Evolutionary conservation across 2,888 invertebrate species (phyloP).

Genomic region (Ctena decussata): DNA sequence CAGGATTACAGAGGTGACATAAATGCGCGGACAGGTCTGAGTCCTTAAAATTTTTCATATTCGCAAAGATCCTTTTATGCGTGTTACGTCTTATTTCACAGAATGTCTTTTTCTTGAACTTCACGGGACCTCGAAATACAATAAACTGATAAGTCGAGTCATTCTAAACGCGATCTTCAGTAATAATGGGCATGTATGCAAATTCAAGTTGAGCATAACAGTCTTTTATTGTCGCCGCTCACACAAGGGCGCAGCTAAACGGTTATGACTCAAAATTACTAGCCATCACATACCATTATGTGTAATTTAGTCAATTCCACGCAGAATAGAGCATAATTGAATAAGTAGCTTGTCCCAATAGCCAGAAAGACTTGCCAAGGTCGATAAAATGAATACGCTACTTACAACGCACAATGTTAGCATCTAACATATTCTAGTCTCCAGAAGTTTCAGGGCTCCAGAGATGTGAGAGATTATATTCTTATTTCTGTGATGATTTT

Average conservation of each 20-base stretch:
- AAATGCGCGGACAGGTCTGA: too few species aligned
- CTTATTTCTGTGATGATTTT: too few species aligned
- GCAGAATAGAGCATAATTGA: constrained; percentile 61
- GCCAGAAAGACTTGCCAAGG: neutral
- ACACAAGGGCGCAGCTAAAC: constrained; percentile 32
- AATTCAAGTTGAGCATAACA: neutral
- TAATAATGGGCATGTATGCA: neutral
- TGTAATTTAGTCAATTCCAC: constrained; percentile 63
- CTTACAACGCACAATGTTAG: neutral
- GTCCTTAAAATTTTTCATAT: too few species aligned
- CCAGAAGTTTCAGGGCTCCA: too few species aligned
- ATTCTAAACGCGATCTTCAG: neutral
- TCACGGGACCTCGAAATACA: too few species aligned
- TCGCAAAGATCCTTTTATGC: too few species aligned
- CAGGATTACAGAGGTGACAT: too few species aligned
- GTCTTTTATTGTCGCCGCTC: constrained; percentile 12
- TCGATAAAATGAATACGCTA: neutral
- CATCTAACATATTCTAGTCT: too few species aligned
- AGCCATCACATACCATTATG: constrained; percentile 48
- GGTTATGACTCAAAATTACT: constrained; percentile 50
- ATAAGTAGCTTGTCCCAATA: constrained; percentile 30
- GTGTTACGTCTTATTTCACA: too few species aligned
- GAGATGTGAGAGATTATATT: too few species aligned
- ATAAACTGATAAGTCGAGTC: too few species aligned
- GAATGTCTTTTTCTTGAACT: too few species aligned